Base-by-base conservation (phyloP, 2,113 vertebrate species). In the Antennarius striatus region DNA sequence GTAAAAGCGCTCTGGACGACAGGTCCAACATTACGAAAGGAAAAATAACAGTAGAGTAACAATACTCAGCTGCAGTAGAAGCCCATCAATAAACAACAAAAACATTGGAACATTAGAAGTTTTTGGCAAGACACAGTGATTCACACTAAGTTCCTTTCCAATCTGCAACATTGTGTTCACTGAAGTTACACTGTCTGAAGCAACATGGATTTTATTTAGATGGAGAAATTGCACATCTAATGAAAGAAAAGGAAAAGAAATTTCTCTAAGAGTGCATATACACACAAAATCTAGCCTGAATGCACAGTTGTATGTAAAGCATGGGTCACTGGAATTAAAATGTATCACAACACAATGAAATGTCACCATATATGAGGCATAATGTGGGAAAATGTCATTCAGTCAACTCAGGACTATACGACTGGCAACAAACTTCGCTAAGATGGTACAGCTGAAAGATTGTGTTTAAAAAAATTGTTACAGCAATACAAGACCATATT, bases 271-370 rank as follows among this genome's bases (percentile, higher is more conserved):
- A 71, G 68, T 75, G 86, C 81, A 84, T 73, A 89, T 58, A 71
- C 83, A 81, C 81, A 86, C 76, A 73, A 70, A 68, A 84, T 75
- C 81, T 79, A 82, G 68, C 74, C 56, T 67, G 76, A 73, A 68
- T 46, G 58, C 71, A 80, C 70, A 39, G 63, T 47, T 67, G 28
- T 89, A 84, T 91, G 76, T 91, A 90, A 88, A 91, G 56, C 67
- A 77, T 52, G 81, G 81, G 66, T 86, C 72, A 89, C 74, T 47
- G 62, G 42, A 3, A 12, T 79, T 72, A 56, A 78, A 82, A 69
- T 61, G 70, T 78, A 70, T 69, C 71, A 84, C 64, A 76, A 67
- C 59, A 84, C 73, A 67, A 57, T 60, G 64, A 79, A 82, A 83
- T 77, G 65, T 81, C 49, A 63, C 51, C 48, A 47, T 39, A 53